Conservation (phyloP, 2,888 invertebrate species). For the Melieria omissa region DNA sequence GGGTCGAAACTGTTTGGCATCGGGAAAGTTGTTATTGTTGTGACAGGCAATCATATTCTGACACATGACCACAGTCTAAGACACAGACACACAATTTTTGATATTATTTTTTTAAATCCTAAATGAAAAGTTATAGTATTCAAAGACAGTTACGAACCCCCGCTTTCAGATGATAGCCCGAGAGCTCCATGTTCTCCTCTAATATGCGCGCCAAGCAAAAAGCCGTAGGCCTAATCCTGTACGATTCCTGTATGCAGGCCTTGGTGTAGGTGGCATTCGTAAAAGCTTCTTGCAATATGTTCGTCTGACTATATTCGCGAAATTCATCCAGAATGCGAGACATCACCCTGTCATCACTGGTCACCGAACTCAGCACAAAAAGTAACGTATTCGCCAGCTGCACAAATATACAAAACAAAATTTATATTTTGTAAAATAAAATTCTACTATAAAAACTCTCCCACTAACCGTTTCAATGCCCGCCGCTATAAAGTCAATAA, state of each 20-base stretch:
- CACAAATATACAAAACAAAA: conserved; percentile 25
- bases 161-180: conserved; percentile 76
- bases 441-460: no score
- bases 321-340: conserved; percentile 76
- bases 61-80: conserved; percentile 79
- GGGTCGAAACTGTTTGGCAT: conserved; percentile 77
- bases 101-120: not conserved
- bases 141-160: conserved; percentile 71
- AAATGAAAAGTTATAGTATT: not conserved
- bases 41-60: conserved; percentile 87
- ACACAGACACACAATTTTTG: conserved; percentile 28
- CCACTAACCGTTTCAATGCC: conserved; percentile 82
- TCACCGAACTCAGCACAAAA: conserved; percentile 80
- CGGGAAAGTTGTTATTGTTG: conserved; percentile 78
- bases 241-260: conserved; percentile 83
- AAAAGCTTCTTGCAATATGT: conserved; percentile 71
- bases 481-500: conserved; percentile 87
- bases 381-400: conserved; percentile 84
- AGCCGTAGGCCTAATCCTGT: conserved; percentile 75
- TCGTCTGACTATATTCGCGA: conserved; percentile 68
- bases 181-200: conserved; percentile 77
- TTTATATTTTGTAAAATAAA: no score
- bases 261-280: conserved; percentile 78
- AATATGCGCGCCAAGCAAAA: conserved; percentile 82
- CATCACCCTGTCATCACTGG: conserved; percentile 75